Conservation (phyloP, 1,140 invertebrate species). For the Bombus turneri region DNA sequence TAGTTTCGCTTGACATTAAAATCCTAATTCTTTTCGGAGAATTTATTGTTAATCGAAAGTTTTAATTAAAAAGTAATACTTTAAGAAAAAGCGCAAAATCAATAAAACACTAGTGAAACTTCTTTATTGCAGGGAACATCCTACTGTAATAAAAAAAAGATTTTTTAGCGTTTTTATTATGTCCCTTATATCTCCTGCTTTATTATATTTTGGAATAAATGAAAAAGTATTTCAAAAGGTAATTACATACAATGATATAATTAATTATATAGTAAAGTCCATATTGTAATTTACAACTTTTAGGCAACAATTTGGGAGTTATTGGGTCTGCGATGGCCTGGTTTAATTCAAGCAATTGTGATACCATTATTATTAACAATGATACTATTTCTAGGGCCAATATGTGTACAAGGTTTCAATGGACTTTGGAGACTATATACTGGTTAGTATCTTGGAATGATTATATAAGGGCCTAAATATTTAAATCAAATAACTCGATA, state of each 20-base stretch:
- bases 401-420: slow-evolving; percentile 88
- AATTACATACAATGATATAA: slow-evolving; percentile 43
- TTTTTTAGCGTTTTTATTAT: slow-evolving; percentile 93
- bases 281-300: slow-evolving; percentile 33
- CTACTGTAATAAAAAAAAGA: slow-evolving; percentile 93
- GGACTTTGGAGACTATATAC: slow-evolving; percentile 87
- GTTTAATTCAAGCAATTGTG: slow-evolving; percentile 88
- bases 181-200: slow-evolving; percentile 89
- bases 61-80: background rate
- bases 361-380: slow-evolving; percentile 92
- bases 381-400: slow-evolving; percentile 92
- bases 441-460: slow-evolving; percentile 81
- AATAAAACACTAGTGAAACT: background rate
- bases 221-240: slow-evolving; percentile 85
- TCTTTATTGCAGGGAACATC: slow-evolving; percentile 89
- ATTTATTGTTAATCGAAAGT: too few species aligned
- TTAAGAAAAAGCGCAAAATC: background rate
- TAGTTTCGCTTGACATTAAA: too few species aligned
- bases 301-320: slow-evolving; percentile 87
- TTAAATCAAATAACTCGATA: background rate
- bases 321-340: slow-evolving; percentile 89
- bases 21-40: too few species aligned
- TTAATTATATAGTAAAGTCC: background rate
- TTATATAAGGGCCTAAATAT: background rate
- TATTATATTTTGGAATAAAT: slow-evolving; percentile 88